Conservation (phyloP, 2,113 vertebrate genomes). For the Burhinus bistriatus region DNA sequence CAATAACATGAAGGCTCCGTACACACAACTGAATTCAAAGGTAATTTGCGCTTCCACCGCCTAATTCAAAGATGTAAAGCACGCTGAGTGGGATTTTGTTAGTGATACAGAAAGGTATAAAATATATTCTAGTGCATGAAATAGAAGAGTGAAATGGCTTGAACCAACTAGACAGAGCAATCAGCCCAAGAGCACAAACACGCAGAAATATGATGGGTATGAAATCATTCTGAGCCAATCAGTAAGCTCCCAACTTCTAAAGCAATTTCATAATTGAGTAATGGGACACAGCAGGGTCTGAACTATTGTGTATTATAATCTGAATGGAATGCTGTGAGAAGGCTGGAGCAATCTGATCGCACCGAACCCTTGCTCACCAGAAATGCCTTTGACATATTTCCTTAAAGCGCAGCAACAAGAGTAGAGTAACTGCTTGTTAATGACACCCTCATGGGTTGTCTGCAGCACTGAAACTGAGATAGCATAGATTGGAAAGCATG, state of each 20-base stretch:
- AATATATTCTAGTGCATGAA: neutral
- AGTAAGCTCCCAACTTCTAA: constrained; percentile 65
- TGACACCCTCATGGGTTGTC: constrained; percentile 61
- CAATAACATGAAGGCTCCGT: neutral
- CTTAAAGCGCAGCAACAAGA: constrained; percentile 30
- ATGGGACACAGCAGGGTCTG: constrained; percentile 72
- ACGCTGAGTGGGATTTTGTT: neutral
- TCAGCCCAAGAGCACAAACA: constrained; percentile 54
- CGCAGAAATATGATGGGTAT: constrained; percentile 64
- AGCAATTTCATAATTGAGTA: constrained; percentile 73
- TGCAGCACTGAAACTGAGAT: constrained; percentile 56
- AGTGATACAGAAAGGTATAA: neutral
- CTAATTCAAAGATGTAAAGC: neutral
- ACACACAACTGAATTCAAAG: neutral
- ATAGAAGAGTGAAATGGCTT: neutral
- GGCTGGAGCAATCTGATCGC: constrained; percentile 66
- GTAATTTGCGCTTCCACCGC: neutral
- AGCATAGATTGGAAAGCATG: constrained; percentile 55
- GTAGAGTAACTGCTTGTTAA: constrained; percentile 42
- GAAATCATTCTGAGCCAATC: constrained; percentile 70
- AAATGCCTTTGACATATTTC: constrained; percentile 66
- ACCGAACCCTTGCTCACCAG: constrained; percentile 41
- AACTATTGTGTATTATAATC: constrained; percentile 71
- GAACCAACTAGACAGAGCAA: constrained; percentile 73
- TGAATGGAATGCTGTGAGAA: constrained; percentile 71